Conservation (phyloP, 2,797 vertebrate genomes). For the Telmatherina bonti region DNA sequence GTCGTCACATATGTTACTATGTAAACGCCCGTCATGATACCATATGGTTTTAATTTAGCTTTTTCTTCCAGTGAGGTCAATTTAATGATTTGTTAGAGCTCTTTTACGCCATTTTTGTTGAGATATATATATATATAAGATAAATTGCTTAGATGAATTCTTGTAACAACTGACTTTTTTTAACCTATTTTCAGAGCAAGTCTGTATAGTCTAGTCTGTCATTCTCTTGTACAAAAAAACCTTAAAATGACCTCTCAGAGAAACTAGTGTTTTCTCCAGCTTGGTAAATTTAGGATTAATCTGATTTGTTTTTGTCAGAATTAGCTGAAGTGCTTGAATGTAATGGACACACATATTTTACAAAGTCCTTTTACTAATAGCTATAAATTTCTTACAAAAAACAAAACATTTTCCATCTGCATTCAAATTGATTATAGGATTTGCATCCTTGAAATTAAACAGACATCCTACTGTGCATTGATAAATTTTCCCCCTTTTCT, state of each 20-base stretch:
- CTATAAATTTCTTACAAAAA: not conserved
- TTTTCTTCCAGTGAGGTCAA: conserved; percentile 21
- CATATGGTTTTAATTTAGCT: conserved; percentile 29
- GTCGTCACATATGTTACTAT: conserved; percentile 29
- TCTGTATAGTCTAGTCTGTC: no score
- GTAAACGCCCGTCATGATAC: conserved; percentile 35
- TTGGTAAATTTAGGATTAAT: not conserved
- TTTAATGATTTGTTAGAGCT: conserved; percentile 43
- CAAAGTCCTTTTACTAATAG: not conserved
- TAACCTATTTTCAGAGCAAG: no score
- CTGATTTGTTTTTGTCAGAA: not conserved
- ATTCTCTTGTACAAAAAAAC: no score
- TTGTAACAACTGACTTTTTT: not conserved
- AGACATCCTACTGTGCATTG: conserved; percentile 26
- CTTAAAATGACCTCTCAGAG: no score
- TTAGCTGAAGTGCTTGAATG: not conserved
- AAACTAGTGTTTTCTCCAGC: no score
- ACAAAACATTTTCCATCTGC: conserved; percentile 5
- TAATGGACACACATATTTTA: not conserved
- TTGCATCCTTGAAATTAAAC: conserved; percentile 30
- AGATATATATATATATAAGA: not conserved
- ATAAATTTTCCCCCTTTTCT: conserved; percentile 3
- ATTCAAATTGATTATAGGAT: conserved; percentile 38
- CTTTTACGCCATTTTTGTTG: conserved; percentile 13
- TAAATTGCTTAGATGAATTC: not conserved